phyloP scores from a whole-genome alignment of 2,113 vertebrate species.

The Mixornis gularis region DNA sequence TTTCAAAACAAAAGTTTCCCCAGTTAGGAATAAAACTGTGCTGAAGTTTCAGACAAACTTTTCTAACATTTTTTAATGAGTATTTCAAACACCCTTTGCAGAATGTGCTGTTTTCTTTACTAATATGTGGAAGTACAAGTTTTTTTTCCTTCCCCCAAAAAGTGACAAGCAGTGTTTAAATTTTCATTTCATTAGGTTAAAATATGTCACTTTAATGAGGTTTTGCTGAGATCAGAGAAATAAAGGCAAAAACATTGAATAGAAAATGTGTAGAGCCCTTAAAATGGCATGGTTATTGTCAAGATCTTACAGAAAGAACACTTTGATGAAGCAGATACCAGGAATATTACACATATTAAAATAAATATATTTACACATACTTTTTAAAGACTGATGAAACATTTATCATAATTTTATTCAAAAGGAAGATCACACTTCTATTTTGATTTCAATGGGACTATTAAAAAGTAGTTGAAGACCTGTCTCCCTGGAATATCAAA shows the following conservation, averaged over 20 bases:
- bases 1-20: neutral
- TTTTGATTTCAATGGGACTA: neutral
- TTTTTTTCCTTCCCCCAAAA: neutral
- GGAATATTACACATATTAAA: neutral
- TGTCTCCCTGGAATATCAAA: neutral
- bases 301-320: neutral
- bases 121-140: neutral
- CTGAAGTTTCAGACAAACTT: neutral
- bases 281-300: neutral
- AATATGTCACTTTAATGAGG: neutral
- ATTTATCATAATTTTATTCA: neutral
- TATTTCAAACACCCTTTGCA: neutral
- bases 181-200: slow-evolving; percentile 37
- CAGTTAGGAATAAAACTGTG: neutral
- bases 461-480: neutral
- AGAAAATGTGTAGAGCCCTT: neutral
- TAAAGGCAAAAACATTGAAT: neutral
- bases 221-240: slow-evolving; percentile 4
- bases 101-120: neutral
- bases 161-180: neutral
- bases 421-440: neutral
- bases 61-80: neutral
- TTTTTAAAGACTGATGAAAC: neutral
- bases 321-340: neutral
- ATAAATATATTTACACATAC: neutral